Evolutionary conservation across 2,888 invertebrate species (phyloP), one percentile per base, ranked within the genome.

Genomic region (Monoplex corrugatus): DNA sequence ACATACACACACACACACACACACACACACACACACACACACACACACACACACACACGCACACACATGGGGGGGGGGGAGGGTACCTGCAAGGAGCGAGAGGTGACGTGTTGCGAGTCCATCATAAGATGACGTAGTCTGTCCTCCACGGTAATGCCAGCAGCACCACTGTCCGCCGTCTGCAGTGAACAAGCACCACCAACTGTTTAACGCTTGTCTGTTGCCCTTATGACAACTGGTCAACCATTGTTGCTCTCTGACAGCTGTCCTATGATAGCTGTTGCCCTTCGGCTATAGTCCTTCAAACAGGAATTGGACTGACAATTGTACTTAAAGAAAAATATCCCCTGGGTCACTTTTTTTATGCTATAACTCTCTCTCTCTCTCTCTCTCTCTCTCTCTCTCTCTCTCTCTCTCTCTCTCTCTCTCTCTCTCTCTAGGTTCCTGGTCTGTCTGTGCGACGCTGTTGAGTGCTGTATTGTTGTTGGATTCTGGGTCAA

Each of bases 21-120:
- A 80, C 80, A 80, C 80, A 80, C 80, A 80, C 80, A 80, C 45
- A 84, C 84, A 84, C 84, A 84, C 84, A 50, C 50, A 50, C 50
- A 32, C 45, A 84, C 35, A 45, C 45, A 84, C 50, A 50, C 45
- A 84, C 57, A 84, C 50, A 50, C 32, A 84, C 32, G 3, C 84
- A 50, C 50, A 84, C 50, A 5, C 8, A 50, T 50, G 23, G n/a
- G n/a, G n/a, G n/a, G n/a, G n/a, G n/a, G n/a, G 57, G 2, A 57
- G 28, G 57, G 28, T 57, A 57, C 10, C 50, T 50, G 50, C 50
- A 50, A 16, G 50, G 8, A 50, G 50, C n/a, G n/a, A n/a, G n/a
- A n/a, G 6, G 85, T 23, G 28, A 68, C 32, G 8, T 40, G 19
- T 32, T 87, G 75, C 10, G 44, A 75, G 78, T 87, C 87, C 13